Evolutionary conservation across 1,140 invertebrate species (phyloP).

Genomic region (Neotoxoptera formosana): DNA sequence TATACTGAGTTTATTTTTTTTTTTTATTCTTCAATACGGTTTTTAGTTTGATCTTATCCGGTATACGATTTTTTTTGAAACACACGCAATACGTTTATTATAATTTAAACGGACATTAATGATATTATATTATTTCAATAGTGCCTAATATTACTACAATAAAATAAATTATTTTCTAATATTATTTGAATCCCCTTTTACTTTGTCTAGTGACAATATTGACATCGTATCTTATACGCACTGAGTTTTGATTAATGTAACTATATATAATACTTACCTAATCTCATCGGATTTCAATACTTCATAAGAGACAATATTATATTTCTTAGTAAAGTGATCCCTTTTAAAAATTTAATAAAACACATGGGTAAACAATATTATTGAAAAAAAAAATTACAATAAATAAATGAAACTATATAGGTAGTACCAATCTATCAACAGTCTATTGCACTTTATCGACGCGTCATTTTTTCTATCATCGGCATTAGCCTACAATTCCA

Average conservation of each 20-base stretch:
- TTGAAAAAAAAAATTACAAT: neutral
- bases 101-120: neutral
- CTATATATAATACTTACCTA: neutral
- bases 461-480: neutral
- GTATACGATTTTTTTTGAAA: neutral
- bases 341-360: neutral
- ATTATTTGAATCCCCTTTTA: neutral
- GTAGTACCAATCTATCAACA: neutral
- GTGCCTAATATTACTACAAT: neutral
- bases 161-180: neutral
- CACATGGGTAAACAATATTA: neutral
- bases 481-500: neutral
- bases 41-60: too few relatives aligned
- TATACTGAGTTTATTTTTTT: too few relatives aligned
- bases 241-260: neutral
- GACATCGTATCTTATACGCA: neutral
- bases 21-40: too few relatives aligned
- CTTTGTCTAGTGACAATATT: neutral
- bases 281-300: neutral
- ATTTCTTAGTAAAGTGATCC: neutral
- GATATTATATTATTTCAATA: neutral
- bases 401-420: neutral
- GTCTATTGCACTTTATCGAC: neutral
- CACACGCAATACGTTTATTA: neutral
- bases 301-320: neutral